Percentiles rank a stretch among this genome's conserved stretches.
These are phyloP conservation scores for Nineta flava DNA, from an alignment of 2,888 invertebrate species.

Conservation along the genomic window DNA sequence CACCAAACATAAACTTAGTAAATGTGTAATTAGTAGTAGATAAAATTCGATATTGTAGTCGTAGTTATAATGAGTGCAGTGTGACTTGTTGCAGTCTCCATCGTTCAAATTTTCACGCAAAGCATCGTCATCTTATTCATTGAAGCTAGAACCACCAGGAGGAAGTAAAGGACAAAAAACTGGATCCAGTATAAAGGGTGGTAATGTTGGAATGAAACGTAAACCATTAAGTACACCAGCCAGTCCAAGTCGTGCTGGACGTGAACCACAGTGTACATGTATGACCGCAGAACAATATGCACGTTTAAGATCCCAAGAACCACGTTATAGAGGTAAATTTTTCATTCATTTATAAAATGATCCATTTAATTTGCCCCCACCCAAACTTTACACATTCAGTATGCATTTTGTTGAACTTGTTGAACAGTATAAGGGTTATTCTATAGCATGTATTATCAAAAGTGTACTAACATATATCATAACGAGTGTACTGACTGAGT, in stretches of 20 bases:
- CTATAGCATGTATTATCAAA: too few species aligned
- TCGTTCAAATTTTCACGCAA: constrained; percentile 96
- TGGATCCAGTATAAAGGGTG: constrained; percentile 45
- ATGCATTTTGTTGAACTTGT: too few species aligned
- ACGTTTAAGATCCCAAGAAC: constrained; percentile 68
- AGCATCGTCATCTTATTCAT: constrained; percentile 91
- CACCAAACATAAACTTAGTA: background rate
- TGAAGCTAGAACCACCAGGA: constrained; percentile 80
- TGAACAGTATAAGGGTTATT: too few species aligned
- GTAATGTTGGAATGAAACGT: constrained; percentile 42
- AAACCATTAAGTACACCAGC: constrained; percentile 88
- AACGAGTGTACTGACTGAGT: too few species aligned
- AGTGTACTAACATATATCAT: too few species aligned
- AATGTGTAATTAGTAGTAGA: background rate
- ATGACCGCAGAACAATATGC: constrained; percentile 89
- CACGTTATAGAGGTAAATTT: constrained; percentile 48
- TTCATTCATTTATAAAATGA: too few species aligned
- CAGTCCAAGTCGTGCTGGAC: constrained; percentile 65
- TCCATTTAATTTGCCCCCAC: too few species aligned
- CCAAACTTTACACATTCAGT: constrained; percentile 13
- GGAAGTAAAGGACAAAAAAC: constrained; percentile 67
- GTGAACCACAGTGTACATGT: constrained; percentile 88
- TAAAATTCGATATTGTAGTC: background rate
- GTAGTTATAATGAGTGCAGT: constrained; percentile 28
- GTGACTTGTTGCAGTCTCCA: constrained; percentile 75